Evolutionary conservation across 2,888 invertebrate species (phyloP), one percentile per base, ranked within the genome.

Genomic region (Synergus laeviventris): DNA sequence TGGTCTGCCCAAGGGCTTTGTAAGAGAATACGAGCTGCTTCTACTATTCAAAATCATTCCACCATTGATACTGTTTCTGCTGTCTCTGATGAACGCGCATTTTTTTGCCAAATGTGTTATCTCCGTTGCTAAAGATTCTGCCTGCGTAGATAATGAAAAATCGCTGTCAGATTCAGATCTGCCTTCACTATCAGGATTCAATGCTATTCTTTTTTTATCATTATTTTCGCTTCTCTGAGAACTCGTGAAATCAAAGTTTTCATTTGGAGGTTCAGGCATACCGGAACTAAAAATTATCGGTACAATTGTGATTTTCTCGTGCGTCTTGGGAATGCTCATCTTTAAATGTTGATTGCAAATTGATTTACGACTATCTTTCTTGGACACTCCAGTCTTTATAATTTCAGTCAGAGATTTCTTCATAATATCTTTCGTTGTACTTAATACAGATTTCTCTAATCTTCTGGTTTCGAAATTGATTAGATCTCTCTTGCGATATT

Each of bases 51-150:
- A 31, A 70, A 31, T 49, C n/a, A 62, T 70, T 31, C 45, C 14
- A 49, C 24, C 49, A 31, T 31, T 49, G 24, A 16, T 16, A n/a
- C 61, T 36, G 1, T 38, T 38, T 70, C 14, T 36, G n/a, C 36
- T 36, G 7, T 70, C 49, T 11, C 14, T 31, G n/a, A 70, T 49
- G 31, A 70, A 70, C 49, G 70, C 45, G 16, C 70, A 70, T 49
- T 70, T 70, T 70, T 70, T 8, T 14, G 70, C 70, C 70, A 70
- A 70, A 45, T 70, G 70, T n/a, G 45, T 70, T 31, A 70, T 70
- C 49, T 49, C 70, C 16, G 70, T 70, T 45, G 70, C 70, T 31
- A 49, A 70, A 14, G 70, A 70, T 49, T 70, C 70, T 70, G 66
- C 66, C 21, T 24, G 45, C 8, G 24, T 45, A 24, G 70, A 49